phyloP scores from a whole-genome alignment of 2,797 vertebrate genomes.

The Heterohyrax brucei region DNA sequence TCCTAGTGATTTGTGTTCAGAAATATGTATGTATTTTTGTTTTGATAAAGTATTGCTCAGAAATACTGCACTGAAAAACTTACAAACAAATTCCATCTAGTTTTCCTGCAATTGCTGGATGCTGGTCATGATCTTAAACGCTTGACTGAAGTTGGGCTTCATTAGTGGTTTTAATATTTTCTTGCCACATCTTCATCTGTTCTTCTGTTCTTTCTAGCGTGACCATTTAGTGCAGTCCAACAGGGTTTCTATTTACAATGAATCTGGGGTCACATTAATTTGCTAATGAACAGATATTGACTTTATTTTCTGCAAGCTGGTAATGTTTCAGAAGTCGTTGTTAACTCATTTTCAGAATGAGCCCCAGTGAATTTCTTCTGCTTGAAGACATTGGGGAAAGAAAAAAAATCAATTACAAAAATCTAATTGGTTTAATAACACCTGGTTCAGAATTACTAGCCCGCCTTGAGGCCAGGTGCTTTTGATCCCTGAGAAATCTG shows the following conservation, averaged over 20 bases:
- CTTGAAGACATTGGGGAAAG: slow-evolving; percentile 81
- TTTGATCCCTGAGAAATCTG: not conserved
- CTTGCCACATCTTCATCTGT: slow-evolving; percentile 41
- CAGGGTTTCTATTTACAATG: slow-evolving; percentile 83
- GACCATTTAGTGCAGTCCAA: slow-evolving; percentile 61
- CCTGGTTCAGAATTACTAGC: slow-evolving; percentile 79
- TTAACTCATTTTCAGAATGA: slow-evolving; percentile 86
- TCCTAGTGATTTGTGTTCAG: slow-evolving; percentile 2
- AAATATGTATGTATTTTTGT: not conserved
- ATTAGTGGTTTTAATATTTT: slow-evolving; percentile 38
- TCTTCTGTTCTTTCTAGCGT: slow-evolving; percentile 23
- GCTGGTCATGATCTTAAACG: not conserved
- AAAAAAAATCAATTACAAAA: slow-evolving; percentile 85
- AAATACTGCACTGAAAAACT: not conserved
- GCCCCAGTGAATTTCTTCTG: slow-evolving; percentile 74
- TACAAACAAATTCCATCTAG: not conserved
- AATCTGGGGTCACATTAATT: slow-evolving; percentile 86
- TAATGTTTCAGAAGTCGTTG: slow-evolving; percentile 83
- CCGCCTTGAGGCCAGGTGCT: slow-evolving; percentile 61
- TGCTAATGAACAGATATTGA: slow-evolving; percentile 88
- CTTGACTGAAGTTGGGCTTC: slow-evolving; percentile 29
- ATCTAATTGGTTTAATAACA: slow-evolving; percentile 81
- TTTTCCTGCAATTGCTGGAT: not conserved
- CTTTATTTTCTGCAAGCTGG: slow-evolving; percentile 84
- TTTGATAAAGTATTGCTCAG: slow-evolving; percentile 14